phyloP scores from a whole-genome alignment of 92 coral and sea anemone species.

The Palythoa grandiflora region DNA sequence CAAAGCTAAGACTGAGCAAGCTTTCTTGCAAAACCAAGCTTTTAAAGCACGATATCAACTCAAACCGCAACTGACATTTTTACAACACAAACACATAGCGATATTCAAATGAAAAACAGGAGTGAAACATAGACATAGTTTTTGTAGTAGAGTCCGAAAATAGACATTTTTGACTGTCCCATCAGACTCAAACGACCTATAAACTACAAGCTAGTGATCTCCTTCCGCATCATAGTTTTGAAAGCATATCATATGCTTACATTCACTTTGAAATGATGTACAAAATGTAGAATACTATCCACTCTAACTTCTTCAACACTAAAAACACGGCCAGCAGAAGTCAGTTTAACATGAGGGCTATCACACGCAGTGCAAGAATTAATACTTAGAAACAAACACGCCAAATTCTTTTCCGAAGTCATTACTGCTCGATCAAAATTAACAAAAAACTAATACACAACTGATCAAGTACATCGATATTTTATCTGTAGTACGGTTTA shows the following conservation, averaged over 20 bases:
- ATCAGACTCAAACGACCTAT: not conserved
- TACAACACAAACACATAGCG: not conserved
- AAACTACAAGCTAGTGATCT: not conserved
- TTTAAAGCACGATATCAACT: not conserved
- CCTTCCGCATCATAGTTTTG: not conserved
- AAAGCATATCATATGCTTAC: not conserved
- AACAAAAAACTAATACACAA: not conserved
- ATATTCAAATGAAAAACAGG: not conserved
- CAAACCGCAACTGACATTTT: not conserved
- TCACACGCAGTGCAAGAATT: conserved; percentile 14
- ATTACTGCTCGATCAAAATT: not conserved
- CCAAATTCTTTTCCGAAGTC: not conserved
- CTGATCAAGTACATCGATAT: not conserved
- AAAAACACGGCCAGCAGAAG: conserved; percentile 31
- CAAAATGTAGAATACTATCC: not conserved
- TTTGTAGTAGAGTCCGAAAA: not conserved
- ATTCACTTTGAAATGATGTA: not conserved
- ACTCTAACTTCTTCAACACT: not conserved
- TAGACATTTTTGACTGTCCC: not conserved
- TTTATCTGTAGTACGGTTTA: not conserved
- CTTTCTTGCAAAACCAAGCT: not conserved
- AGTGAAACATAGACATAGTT: not conserved
- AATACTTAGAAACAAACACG: not conserved
- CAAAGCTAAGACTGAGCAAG: not conserved
- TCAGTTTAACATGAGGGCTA: not conserved